Conservation (phyloP, 2,113 vertebrate species). For the Ranitomeya variabilis region DNA sequence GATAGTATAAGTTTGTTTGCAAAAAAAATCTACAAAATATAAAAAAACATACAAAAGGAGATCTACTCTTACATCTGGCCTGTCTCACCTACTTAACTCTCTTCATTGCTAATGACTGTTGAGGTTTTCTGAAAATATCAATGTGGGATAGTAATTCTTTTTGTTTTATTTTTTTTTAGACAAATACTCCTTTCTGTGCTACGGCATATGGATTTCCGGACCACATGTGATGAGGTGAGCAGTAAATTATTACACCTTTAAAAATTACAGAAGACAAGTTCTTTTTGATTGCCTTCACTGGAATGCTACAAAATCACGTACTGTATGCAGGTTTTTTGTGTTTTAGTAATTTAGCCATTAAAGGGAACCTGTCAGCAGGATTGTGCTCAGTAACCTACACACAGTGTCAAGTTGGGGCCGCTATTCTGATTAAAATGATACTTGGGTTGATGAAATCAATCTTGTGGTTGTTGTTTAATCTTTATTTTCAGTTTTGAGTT, state of each 20-base stretch:
- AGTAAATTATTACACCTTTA: not conserved
- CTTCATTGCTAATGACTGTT: not conserved
- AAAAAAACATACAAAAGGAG: not conserved
- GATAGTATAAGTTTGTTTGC: not conserved
- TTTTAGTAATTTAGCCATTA: too few species aligned
- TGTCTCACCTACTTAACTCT: not conserved
- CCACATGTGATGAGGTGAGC: conserved; percentile 56
- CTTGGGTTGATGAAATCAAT: too few species aligned
- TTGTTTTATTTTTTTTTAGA: conserved; percentile 15
- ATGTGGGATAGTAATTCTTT: not conserved
- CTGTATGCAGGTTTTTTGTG: too few species aligned
- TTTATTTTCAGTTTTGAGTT: too few species aligned
- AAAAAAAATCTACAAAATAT: too few species aligned
- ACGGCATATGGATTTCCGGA: conserved; percentile 57
- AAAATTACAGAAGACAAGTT: not conserved
- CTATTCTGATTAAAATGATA: too few species aligned
- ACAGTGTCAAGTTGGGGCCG: too few species aligned
- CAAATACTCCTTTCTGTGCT: conserved; percentile 46
- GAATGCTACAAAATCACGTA: too few species aligned
- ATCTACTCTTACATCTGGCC: not conserved
- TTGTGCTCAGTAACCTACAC: too few species aligned
- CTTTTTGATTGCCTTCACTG: too few species aligned
- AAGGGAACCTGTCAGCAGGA: too few species aligned
- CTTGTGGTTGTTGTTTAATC: too few species aligned
- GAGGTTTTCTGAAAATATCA: not conserved